Evolutionary conservation across 53 echinoderm and acorn worm genomes (phyloP).

Genomic region (Glandiceps talaboti): DNA sequence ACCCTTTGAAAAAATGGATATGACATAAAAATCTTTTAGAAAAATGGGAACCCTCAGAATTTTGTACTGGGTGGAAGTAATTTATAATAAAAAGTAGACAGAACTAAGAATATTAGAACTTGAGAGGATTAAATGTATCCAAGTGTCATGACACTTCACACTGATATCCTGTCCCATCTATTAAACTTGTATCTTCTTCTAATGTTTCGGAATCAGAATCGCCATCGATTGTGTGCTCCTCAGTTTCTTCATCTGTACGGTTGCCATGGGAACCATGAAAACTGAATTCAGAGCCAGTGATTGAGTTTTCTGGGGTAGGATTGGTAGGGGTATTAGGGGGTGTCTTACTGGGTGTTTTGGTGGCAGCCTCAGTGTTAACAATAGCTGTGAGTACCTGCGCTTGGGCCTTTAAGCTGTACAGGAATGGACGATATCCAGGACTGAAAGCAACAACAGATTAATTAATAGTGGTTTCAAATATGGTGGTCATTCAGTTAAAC

Average conservation of each 20-base stretch:
- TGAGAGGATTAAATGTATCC: too few relatives aligned
- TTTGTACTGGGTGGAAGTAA: too few relatives aligned
- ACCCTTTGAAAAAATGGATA: too few relatives aligned
- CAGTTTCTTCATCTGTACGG: slow-evolving; percentile 33
- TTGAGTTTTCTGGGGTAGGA: slow-evolving; percentile 61
- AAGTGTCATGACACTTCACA: neutral
- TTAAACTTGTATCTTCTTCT: neutral
- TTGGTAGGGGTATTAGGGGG: slow-evolving; percentile 51
- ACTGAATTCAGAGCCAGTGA: slow-evolving; percentile 45
- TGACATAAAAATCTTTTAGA: too few relatives aligned
- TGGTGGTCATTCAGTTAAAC: too few relatives aligned
- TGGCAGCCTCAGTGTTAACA: slow-evolving; percentile 32
- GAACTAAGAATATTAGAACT: too few relatives aligned
- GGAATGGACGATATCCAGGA: slow-evolving; percentile 75
- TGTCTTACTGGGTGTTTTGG: slow-evolving; percentile 46
- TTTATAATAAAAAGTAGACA: too few relatives aligned
- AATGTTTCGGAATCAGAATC: neutral
- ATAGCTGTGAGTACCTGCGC: slow-evolving; percentile 56
- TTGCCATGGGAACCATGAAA: slow-evolving; percentile 44
- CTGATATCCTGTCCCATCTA: neutral
- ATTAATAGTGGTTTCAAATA: too few relatives aligned
- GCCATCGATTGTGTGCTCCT: neutral
- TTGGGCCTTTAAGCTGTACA: slow-evolving; percentile 67
- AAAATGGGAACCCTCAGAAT: too few relatives aligned
- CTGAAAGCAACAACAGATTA: slow-evolving; percentile 15